A percentile compares a stretch with the other conserved stretches of the same genome.
Evolutionary conservation across 1,140 invertebrate species (phyloP).

Genomic region (Macrobrachium nipponense): DNA sequence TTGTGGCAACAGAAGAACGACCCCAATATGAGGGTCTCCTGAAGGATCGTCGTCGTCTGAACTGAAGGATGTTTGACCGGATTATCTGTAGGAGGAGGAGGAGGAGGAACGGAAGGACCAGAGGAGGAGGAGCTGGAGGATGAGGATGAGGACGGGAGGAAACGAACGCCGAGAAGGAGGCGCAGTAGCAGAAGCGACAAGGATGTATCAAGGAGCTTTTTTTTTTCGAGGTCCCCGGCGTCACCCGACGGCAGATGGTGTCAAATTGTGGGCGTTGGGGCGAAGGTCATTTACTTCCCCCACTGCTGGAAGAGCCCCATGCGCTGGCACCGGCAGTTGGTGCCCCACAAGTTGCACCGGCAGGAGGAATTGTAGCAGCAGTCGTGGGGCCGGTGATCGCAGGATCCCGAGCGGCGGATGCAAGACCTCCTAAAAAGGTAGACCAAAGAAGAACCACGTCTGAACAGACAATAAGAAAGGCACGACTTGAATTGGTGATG

Average conservation of each 20-base stretch:
- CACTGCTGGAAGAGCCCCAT: conserved; percentile 91
- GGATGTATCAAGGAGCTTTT: not conserved
- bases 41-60: not conserved
- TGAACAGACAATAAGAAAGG: conserved; percentile 70
- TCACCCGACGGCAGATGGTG: not conserved
- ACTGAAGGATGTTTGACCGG: not conserved
- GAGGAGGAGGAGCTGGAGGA: not conserved
- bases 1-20: too few relatives aligned
- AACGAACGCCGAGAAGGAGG: not conserved
- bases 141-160: not conserved
- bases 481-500: conserved; percentile 42
- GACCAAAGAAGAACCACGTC: conserved; percentile 83
- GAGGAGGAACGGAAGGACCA: not conserved
- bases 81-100: too few relatives aligned
- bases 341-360: conserved; percentile 90
- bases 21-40: too few relatives aligned
- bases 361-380: conserved; percentile 89
- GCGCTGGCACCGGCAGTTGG: conserved; percentile 89
- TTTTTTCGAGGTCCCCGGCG: not conserved
- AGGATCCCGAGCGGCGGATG: conserved; percentile 82
- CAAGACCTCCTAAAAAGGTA: conserved; percentile 89
- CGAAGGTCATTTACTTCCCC: conserved; percentile 70
- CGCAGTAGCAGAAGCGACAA: not conserved
- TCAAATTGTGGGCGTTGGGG: not conserved
- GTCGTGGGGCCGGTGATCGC: conserved; percentile 85